These are phyloP conservation scores for Myzus persicae DNA, from an alignment of 1,140 invertebrate species.

Conservation along the genomic window DNA sequence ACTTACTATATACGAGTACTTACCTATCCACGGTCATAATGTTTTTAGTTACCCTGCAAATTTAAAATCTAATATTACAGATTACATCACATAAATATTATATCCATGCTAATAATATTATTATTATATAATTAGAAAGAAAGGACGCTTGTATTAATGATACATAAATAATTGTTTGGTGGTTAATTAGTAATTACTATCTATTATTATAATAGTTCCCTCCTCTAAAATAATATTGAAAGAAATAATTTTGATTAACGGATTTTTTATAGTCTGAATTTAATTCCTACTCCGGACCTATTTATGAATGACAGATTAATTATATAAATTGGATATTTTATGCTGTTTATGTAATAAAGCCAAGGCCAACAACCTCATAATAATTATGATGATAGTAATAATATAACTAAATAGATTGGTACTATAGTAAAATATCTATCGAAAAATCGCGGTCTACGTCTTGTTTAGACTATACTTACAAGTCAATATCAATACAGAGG, in stretches of 20 bases:
- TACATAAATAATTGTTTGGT: neutral
- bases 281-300: neutral
- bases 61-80: neutral
- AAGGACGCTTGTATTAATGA: neutral
- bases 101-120: too few species aligned
- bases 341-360: neutral
- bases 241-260: neutral
- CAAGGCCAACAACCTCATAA: neutral
- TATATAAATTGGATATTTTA: neutral
- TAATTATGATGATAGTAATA: neutral
- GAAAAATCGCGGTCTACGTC: neutral
- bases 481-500: neutral
- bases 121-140: neutral
- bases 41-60: neutral
- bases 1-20: neutral
- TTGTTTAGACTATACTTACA: neutral
- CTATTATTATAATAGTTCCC: neutral
- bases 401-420: neutral
- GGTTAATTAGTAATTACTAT: neutral
- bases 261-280: neutral
- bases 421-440: neutral
- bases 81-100: too few species aligned
- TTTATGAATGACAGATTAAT: slow-evolving; percentile 10
- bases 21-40: neutral
- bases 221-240: neutral